phyloP scores from a whole-genome alignment of 2,888 invertebrate species.

The Beris morrisii region DNA sequence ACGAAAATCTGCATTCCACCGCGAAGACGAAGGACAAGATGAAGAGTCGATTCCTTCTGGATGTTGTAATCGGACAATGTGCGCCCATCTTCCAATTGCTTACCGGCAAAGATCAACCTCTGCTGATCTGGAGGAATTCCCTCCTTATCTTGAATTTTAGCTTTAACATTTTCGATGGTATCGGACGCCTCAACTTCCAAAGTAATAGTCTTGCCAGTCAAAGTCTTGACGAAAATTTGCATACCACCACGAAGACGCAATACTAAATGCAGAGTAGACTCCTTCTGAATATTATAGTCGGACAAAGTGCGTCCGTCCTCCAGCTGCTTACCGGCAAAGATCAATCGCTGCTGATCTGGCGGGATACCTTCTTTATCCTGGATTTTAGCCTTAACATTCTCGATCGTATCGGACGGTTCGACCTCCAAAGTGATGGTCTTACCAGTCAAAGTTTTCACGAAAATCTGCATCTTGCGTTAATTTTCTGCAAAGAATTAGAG shows the following conservation, averaged over 20 bases:
- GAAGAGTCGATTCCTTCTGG: slow-evolving; percentile 33
- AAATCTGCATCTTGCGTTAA: too few species aligned
- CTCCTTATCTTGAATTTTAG: slow-evolving; percentile 33
- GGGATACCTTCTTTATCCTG: slow-evolving; percentile 34
- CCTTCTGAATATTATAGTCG: slow-evolving; percentile 36
- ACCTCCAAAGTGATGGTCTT: slow-evolving; percentile 34
- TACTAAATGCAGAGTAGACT: slow-evolving; percentile 30
- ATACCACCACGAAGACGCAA: slow-evolving; percentile 4
- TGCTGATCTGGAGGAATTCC: slow-evolving; percentile 35
- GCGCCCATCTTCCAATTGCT: slow-evolving; percentile 32
- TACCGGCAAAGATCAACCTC: slow-evolving; percentile 28
- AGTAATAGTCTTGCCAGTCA: slow-evolving; percentile 33
- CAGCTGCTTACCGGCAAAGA: slow-evolving; percentile 27
- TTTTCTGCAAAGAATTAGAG: too few species aligned
- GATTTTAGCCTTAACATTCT: slow-evolving; percentile 34
- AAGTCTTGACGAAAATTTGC: too few species aligned
- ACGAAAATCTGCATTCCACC: slow-evolving; percentile 42
- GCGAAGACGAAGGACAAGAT: slow-evolving; percentile 25
- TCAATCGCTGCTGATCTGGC: slow-evolving; percentile 33
- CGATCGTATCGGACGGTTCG: slow-evolving; percentile 32
- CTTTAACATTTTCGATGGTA: slow-evolving; percentile 33
- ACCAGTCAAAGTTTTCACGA: slow-evolving; percentile 13
- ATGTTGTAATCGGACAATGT: slow-evolving; percentile 34
- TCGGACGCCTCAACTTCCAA: slow-evolving; percentile 33
- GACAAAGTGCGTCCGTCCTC: slow-evolving; percentile 33